Evolutionary conservation across 2,797 vertebrate genomes (phyloP), one percentile per base, ranked within the genome.

Genomic region (Brachyrhaphis roseni): DNA sequence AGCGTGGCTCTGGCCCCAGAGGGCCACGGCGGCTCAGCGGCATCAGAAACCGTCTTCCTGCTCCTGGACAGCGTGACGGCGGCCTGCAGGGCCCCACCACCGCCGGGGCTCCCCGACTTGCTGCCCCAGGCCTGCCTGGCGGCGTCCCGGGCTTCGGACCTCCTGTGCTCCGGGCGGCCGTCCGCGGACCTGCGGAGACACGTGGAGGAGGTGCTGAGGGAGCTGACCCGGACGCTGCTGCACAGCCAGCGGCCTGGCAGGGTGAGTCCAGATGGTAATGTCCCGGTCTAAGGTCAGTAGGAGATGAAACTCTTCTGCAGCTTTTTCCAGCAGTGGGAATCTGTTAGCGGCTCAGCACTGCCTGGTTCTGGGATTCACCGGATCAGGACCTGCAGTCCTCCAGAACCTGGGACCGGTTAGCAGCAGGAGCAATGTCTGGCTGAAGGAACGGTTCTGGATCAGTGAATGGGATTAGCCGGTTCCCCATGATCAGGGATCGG

Each of bases 1-100:
- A 80, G 76, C 82, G 91, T 89, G 75, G 86, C 92, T 55, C 89
- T 91, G 46, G 62, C 80, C 53, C 85, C 92, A 36, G 94, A 94
- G 8, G 94, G 88, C 1, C 94, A 94, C 46, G 81, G 46, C 18
- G 80, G 39, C 0, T 94, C 93, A 0, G 88, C 95, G 11, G 2
- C 97, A 64, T 92, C 81, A 41, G 95, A 95, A 71, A 96, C 97
- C 0, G 90, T 98, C 78, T 92, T 91, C 84, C 94, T 84, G 82
- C 91, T 99, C 82, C 93, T 98, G 7, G 93, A 96, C 76, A 96
- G 95, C 0, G 82, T 98, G 83, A 93, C 93, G 82, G 59, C 82
- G 45, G 95, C 94, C 57, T 97, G 95, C 82, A 91, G 47, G 70
- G 93, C 93, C 18, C 93, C 93, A 31, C 91, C 84, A 49, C 88